These are phyloP conservation scores for Nomia melanderi DNA, from an alignment of 1,140 invertebrate species.

Conservation along the genomic window DNA sequence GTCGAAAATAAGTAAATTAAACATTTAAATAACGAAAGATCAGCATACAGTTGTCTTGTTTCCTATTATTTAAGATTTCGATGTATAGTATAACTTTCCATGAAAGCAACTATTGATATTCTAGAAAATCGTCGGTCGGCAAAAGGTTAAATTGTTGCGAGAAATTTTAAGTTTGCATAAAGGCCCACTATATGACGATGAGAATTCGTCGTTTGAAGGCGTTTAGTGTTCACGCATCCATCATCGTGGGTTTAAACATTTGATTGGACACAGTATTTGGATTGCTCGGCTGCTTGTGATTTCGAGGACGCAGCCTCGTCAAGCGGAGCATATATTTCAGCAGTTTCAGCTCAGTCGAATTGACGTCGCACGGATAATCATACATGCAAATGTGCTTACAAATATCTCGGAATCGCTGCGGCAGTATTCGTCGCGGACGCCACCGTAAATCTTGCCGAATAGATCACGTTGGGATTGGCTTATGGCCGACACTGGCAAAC, in stretches of 20 bases:
- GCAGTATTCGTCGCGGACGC: constrained; percentile 26
- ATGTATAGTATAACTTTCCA: too few relatives aligned
- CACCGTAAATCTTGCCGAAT: constrained; percentile 45
- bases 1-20: too few relatives aligned
- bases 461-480: constrained; percentile 25
- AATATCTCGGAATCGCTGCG: constrained; percentile 36
- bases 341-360: neutral
- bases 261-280: neutral
- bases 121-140: too few relatives aligned
- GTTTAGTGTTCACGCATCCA: neutral
- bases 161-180: too few relatives aligned
- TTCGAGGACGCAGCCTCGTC: neutral
- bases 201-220: too few relatives aligned
- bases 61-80: too few relatives aligned
- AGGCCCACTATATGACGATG: too few relatives aligned
- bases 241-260: neutral
- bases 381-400: constrained; percentile 11
- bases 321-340: neutral
- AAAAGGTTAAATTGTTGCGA: too few relatives aligned
- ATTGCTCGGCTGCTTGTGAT: neutral
- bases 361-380: constrained; percentile 30
- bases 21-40: too few relatives aligned
- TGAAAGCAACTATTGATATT: too few relatives aligned
- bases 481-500: constrained; percentile 14
- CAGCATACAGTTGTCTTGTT: too few relatives aligned